Evolutionary conservation across 30 jellyfish, hydroid and myxozoan genomes (phyloP).

Genomic region (Cassiopea andromeda): DNA sequence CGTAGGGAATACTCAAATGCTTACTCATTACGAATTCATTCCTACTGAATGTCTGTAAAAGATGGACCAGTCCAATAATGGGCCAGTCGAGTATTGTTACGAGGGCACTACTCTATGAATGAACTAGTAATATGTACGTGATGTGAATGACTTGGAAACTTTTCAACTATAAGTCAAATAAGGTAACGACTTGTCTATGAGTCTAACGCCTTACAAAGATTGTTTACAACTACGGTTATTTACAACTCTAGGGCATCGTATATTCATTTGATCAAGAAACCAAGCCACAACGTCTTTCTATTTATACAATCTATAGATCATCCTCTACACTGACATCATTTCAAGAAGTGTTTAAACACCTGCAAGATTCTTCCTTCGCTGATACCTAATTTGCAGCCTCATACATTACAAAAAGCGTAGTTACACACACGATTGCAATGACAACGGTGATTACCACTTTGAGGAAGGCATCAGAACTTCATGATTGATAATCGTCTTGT

Average conservation of each 20-base stretch:
- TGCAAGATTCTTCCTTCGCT: background rate
- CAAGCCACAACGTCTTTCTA: background rate
- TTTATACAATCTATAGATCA: background rate
- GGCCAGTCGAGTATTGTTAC: background rate
- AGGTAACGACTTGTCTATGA: background rate
- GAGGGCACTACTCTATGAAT: background rate
- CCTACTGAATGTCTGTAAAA: background rate
- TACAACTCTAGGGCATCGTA: background rate
- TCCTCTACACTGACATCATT: background rate
- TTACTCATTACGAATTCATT: too few species aligned
- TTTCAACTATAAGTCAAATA: background rate
- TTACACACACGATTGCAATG: background rate
- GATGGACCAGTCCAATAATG: background rate
- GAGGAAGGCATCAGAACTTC: background rate
- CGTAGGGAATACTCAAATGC: too few species aligned
- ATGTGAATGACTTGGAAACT: conserved; percentile 22
- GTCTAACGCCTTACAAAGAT: background rate
- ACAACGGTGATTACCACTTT: background rate
- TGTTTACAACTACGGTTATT: background rate
- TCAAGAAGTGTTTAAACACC: background rate
- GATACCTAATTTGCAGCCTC: background rate
- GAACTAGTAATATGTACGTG: background rate
- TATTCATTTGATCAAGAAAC: background rate
- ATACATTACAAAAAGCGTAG: background rate
- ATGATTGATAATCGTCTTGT: background rate